Conservation (phyloP, 1,140 invertebrate species). For the Drosophila baimaii region DNA sequence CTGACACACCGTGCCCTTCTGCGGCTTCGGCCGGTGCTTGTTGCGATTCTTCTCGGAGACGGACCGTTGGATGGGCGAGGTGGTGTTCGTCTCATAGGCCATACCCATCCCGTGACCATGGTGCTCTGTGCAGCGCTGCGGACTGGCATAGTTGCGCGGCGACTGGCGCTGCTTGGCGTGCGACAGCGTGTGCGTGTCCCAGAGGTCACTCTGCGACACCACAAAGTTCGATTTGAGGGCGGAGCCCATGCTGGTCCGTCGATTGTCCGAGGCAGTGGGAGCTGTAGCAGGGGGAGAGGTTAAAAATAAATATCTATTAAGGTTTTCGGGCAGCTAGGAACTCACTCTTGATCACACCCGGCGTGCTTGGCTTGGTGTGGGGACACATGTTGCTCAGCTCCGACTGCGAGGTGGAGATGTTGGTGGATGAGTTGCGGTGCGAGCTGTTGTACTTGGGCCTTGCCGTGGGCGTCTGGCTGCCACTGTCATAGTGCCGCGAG, state of each 20-base stretch:
- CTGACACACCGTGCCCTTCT: conserved; percentile 85
- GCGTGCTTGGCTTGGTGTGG: conserved; percentile 70
- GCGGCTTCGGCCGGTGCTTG: conserved; percentile 84
- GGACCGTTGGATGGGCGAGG: conserved; percentile 86
- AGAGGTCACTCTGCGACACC: conserved; percentile 87
- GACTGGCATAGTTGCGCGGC: conserved; percentile 78
- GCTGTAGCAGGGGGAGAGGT: conserved; percentile 34
- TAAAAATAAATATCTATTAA: background rate
- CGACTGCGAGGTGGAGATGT: conserved; percentile 79
- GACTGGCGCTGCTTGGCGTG: conserved; percentile 86
- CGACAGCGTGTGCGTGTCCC: conserved; percentile 87
- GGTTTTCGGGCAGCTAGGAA: background rate
- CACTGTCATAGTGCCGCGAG: conserved; percentile 78
- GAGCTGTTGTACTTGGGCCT: conserved; percentile 76
- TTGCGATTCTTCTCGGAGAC: conserved; percentile 86
- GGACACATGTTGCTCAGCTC: conserved; percentile 83
- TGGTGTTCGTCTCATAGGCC: conserved; percentile 71
- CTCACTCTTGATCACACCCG: conserved; percentile 69
- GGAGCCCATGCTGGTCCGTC: conserved; percentile 80
- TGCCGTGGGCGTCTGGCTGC: conserved; percentile 74
- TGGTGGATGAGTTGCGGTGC: conserved; percentile 77
- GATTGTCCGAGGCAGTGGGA: conserved; percentile 74
- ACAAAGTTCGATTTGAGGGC: conserved; percentile 86
- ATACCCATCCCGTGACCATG: conserved; percentile 77
- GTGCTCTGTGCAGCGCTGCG: conserved; percentile 81